These are phyloP conservation scores for Eupithecia subfuscata DNA, from an alignment of 2,888 invertebrate genomes.

Conservation along the genomic window DNA sequence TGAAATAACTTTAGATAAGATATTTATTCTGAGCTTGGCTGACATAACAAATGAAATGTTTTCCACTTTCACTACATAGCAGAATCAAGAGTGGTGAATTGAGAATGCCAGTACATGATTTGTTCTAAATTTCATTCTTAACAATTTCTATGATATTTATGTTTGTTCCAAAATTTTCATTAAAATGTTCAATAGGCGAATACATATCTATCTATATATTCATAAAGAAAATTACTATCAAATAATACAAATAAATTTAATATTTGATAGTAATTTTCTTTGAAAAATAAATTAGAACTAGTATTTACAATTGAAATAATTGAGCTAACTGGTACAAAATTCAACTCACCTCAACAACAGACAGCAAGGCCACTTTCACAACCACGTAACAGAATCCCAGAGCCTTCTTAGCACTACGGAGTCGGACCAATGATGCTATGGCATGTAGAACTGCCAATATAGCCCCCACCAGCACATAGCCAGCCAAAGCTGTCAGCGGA, in stretches of 20 bases:
- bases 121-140: background rate
- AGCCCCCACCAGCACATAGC: conserved; percentile 96
- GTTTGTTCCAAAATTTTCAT: background rate
- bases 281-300: too few relatives aligned
- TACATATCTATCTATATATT: too few relatives aligned
- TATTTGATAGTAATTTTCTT: too few relatives aligned
- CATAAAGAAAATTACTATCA: too few relatives aligned
- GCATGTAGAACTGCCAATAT: conserved; percentile 92
- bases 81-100: background rate
- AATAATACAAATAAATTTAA: too few relatives aligned
- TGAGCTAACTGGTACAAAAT: too few relatives aligned
- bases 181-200: too few relatives aligned
- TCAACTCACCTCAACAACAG: conserved; percentile 91
- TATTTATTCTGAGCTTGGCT: background rate
- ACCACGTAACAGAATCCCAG: conserved; percentile 96
- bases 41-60: background rate
- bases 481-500: conserved; percentile 94
- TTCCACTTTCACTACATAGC: background rate
- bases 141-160: background rate
- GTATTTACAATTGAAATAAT: too few relatives aligned
- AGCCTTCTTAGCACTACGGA: conserved; percentile 92
- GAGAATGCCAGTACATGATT: background rate
- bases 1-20: background rate
- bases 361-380: conserved; percentile 95
- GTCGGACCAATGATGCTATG: conserved; percentile 90